Evolutionary conservation across 2,888 invertebrate genomes (phyloP), one percentile per base, ranked within the genome.

Genomic region (Caenorhabditis sp.): DNA sequence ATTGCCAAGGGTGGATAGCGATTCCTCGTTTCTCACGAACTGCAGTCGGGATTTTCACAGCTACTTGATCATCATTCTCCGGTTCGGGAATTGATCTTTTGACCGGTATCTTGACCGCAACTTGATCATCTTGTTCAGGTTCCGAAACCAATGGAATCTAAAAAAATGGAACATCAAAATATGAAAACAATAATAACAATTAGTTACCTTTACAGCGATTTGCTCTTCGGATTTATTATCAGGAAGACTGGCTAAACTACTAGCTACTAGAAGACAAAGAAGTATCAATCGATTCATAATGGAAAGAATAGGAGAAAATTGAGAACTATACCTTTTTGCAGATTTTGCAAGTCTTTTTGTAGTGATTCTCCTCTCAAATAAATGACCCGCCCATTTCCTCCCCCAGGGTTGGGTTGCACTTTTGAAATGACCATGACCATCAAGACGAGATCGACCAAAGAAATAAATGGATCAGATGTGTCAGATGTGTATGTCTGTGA

Each of bases 1-100:
- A 79, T 62, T 77, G 70, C 57, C 62, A 72, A 27, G 76, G 76
- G 57, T 79, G 79, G 26, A 79, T 73, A 26, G 79, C 79, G 31
- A 79, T 59, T 59, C 79, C 67, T 49, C 68, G 54, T 21, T 69
- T 73, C 50, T 36, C 59, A n/a, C 68, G 31, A 43, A 12, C 10
- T 58, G 62, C 43, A 58, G 62, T 65, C n/a, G 72, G 72, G 26
- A 68, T 71, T 21, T 71, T 71, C 59, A 71, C 71, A 21, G 71
- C 70, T 12, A 71, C 56, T 49, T 60, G 63, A 23, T 67, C 67
- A 23, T 71, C 70, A 50, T 71, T 59, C 36, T 58, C 57, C 20
- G 57, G 57, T n/a, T 58, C 57, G n/a, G 25, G 31, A 20, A 58
- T 27, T 31, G 57, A 58, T 58, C 57, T 17, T 20, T 36, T 58